phyloP scores from a whole-genome alignment of 2,113 vertebrate species.

The Pelvicachromis taeniatus region DNA sequence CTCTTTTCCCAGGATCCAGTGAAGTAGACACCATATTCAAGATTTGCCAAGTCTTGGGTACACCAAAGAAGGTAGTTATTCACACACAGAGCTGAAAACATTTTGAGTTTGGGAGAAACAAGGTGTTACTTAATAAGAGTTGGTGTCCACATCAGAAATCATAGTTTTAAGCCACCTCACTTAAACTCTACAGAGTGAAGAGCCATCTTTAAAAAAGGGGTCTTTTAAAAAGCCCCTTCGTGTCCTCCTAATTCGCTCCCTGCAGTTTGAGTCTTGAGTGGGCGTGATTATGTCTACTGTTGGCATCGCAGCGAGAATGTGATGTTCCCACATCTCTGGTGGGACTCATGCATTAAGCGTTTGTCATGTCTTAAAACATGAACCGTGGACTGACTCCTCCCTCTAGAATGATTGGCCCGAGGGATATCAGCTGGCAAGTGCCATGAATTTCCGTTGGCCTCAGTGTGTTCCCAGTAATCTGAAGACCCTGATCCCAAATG shows the following conservation, averaged over 20 bases:
- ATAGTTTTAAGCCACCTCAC: neutral
- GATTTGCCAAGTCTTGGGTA: slow-evolving; percentile 97
- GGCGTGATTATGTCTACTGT: neutral
- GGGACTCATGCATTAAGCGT: neutral
- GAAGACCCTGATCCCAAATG: slow-evolving; percentile 93
- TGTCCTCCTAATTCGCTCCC: neutral
- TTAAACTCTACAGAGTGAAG: neutral
- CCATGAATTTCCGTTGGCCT: slow-evolving; percentile 96
- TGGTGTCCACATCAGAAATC: neutral
- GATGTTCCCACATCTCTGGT: neutral
- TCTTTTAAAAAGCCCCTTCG: neutral
- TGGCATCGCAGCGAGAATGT: neutral
- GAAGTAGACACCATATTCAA: slow-evolving; percentile 99
- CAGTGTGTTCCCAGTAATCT: slow-evolving; percentile 90
- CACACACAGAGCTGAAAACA: neutral
- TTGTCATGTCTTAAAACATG: neutral
- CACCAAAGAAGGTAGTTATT: slow-evolving; percentile 85
- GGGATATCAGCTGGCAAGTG: slow-evolving; percentile 86
- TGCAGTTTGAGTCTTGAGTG: neutral
- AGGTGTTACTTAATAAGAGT: neutral
- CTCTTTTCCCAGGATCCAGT: slow-evolving; percentile 95
- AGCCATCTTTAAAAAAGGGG: neutral
- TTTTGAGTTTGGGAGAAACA: neutral
- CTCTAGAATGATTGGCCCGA: slow-evolving; percentile 91
- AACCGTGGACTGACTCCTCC: neutral